Conservation (phyloP, 2,888 invertebrate genomes). For the Ecdyonurus torrentis region DNA sequence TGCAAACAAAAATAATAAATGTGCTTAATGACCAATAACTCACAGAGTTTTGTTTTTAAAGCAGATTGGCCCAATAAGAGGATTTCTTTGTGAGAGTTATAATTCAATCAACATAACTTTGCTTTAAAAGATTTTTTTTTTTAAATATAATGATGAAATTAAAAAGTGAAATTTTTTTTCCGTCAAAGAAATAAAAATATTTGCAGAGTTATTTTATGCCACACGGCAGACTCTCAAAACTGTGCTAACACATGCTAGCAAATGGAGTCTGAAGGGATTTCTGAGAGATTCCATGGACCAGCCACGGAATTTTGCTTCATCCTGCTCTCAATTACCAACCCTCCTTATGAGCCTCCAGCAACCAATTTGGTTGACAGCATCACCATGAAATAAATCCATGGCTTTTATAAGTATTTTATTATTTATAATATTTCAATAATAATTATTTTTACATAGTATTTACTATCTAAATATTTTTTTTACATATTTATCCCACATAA, state of each 20-base stretch:
- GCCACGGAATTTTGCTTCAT: neutral
- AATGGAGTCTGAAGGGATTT: neutral
- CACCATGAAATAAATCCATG: neutral
- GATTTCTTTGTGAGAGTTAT: neutral
- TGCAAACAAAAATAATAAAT: neutral
- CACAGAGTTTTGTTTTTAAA: constrained; percentile 1
- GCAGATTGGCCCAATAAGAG: neutral
- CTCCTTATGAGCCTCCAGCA: neutral
- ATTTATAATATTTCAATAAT: neutral
- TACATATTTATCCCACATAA: neutral
- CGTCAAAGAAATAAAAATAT: neutral
- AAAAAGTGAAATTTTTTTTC: too few relatives aligned
- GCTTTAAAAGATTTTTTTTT: neutral
- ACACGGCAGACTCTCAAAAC: neutral
- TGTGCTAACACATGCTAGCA: neutral
- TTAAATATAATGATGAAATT: too few relatives aligned
- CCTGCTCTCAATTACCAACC: neutral
- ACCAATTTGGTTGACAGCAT: neutral
- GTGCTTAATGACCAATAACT: neutral
- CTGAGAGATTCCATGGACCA: neutral
- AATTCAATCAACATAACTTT: neutral
- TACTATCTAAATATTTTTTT: too few relatives aligned
- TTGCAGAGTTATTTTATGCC: neutral
- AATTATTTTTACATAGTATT: too few relatives aligned
- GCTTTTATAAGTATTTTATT: too few relatives aligned